phyloP scores from a whole-genome alignment of 2,797 vertebrate species.

The Crypturellus tataupa region DNA sequence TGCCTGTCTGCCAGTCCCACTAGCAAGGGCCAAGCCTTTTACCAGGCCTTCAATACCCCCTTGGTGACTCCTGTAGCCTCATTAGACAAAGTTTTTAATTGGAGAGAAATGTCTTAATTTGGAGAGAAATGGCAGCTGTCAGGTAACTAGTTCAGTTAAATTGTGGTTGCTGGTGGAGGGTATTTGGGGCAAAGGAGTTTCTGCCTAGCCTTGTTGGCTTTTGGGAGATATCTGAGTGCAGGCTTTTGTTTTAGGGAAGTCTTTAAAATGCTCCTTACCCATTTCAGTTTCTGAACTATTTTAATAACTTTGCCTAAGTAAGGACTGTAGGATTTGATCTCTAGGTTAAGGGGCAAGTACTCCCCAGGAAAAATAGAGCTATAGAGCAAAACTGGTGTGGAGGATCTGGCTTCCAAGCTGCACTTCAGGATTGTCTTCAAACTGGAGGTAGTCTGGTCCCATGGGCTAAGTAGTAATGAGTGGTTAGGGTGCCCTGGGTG shows the following conservation, averaged over 20 bases:
- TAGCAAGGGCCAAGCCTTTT: neutral
- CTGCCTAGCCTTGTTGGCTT: neutral
- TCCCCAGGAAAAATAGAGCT: neutral
- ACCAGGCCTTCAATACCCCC: neutral
- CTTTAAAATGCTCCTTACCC: neutral
- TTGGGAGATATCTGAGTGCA: neutral
- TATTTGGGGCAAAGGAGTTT: neutral
- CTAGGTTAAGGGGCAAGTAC: neutral
- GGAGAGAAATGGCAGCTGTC: neutral
- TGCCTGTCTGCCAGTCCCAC: neutral
- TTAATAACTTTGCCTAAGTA: neutral
- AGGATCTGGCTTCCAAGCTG: fast-evolving
- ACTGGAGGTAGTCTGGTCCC: neutral
- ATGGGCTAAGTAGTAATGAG: neutral
- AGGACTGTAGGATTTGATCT: neutral
- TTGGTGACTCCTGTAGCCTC: neutral
- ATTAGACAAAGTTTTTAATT: neutral
- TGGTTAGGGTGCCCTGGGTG: neutral
- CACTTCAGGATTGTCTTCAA: neutral
- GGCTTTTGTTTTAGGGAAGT: neutral
- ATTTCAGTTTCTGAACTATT: neutral
- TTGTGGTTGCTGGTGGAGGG: neutral
- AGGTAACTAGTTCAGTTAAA: neutral
- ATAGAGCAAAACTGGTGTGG: neutral
- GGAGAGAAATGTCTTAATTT: no score